Evolutionary conservation across 2,888 invertebrate genomes (phyloP).

Genomic region (Linhomoeus sp.): DNA sequence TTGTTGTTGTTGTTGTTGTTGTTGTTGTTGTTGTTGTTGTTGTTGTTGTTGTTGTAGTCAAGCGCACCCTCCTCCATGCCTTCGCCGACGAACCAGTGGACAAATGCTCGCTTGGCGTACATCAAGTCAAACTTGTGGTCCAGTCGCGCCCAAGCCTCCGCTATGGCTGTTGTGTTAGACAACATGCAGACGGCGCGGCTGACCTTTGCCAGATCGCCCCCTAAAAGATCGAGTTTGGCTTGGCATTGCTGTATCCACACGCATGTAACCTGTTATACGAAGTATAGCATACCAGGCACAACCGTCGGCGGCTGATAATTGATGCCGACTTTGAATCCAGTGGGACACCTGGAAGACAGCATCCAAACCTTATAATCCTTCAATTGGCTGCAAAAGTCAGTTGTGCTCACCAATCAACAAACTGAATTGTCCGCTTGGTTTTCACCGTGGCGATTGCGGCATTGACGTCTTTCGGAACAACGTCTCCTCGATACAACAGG

Average conservation of each 20-base stretch:
- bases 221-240: too few relatives aligned
- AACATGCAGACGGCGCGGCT: conserved; percentile 60
- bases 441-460: conserved; percentile 88
- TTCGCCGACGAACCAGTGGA: conserved; percentile 52
- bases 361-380: too few relatives aligned
- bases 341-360: too few relatives aligned
- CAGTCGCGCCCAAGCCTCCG: conserved; percentile 61
- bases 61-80: too few relatives aligned
- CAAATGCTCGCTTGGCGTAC: conserved; percentile 61
- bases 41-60: background rate
- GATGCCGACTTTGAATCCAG: conserved; percentile 18
- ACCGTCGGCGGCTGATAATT: too few relatives aligned
- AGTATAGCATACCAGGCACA: conserved; percentile 11
- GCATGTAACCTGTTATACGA: too few relatives aligned
- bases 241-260: too few relatives aligned
- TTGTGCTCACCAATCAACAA: conserved; percentile 59
- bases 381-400: too few relatives aligned
- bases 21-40: background rate
- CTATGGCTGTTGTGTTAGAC: too few relatives aligned
- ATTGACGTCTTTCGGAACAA: conserved; percentile 78
- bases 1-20: background rate
- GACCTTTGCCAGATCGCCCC: conserved; percentile 46
- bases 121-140: conserved; percentile 54
- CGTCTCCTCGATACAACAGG: conserved; percentile 50
- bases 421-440: conserved; percentile 57